Base-by-base conservation (phyloP, 53 echinoderm and acorn worm genomes). In the Luidia sarsii region DNA sequence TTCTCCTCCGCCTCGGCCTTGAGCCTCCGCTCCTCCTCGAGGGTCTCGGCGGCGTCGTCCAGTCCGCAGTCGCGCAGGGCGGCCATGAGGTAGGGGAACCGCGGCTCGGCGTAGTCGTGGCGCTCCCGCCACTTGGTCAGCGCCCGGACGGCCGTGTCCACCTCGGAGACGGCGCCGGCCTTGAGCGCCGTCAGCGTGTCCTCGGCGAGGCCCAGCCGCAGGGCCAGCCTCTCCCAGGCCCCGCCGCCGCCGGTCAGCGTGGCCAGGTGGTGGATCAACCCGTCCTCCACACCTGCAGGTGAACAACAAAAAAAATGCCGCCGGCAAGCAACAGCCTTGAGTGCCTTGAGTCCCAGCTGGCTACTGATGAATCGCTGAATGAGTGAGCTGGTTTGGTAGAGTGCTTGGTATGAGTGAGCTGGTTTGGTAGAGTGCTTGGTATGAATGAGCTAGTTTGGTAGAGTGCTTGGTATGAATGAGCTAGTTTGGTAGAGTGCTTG, bases 71-170 rank as follows among this genome's bases (percentile, higher is more conserved):
- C 4, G 7, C 29, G 38, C 51, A 84, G 65, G 0, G 64, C 72
- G 1, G 9, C 43, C 27, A 57, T 24, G 16, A 84, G 73, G 41
- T 20, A 36, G 3, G 8, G 3, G 7, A 68, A 39, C 23, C 82
- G 48, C 23, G 70, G 32, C 7, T 0, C 3, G 16, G 30, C 65
- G 52, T 84, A 84, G 25, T 84, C 72, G 15, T 84, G 73, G n/a
- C 51, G 72, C 35, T 84, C 72, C 22, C 84, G 55, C 84, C 84
- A 84, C 15, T 64, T 39, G 16, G 24, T 72, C 19, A 84, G 43
- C 84, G 73, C 73, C 21, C 10, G 71, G 53, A 38, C 27, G 73
- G 64, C 64, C 20, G 23, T 65, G 3, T 14, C n/a, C 18, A 39
- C 6, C 48, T 64, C 72, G 27, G 32, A 23, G 3, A 2, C 3